Evolutionary conservation across 2,888 invertebrate genomes (phyloP).

Genomic region (Nezara viridula): DNA sequence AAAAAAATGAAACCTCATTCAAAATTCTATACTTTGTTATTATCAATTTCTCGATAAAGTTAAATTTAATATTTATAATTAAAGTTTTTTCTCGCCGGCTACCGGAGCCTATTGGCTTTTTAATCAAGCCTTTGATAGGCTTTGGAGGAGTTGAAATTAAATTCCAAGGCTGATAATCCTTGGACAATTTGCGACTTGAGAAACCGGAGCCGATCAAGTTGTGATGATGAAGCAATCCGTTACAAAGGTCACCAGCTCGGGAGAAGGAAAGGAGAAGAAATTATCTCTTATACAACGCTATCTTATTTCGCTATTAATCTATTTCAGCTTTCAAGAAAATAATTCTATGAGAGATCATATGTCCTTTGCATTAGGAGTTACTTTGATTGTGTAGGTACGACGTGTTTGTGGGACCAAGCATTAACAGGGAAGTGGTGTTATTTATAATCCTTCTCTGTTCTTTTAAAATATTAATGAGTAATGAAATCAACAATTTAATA

Average conservation of each 20-base stretch:
- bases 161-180: not conserved
- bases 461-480: too few species aligned
- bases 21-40: too few species aligned
- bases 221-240: not conserved
- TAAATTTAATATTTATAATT: too few species aligned
- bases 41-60: too few species aligned
- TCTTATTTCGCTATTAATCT: not conserved
- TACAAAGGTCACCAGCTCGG: not conserved
- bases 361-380: too few species aligned
- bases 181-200: not conserved
- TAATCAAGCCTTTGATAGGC: not conserved
- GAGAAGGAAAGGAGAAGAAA: not conserved
- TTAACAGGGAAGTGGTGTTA: too few species aligned
- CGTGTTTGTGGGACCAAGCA: not conserved
- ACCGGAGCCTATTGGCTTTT: too few species aligned
- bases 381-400: not conserved
- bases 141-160: not conserved
- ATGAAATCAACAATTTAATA: too few species aligned
- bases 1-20: too few species aligned
- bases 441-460: too few species aligned
- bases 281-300: not conserved
- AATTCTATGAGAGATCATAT: not conserved
- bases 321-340: not conserved
- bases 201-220: not conserved
- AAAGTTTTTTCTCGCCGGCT: too few species aligned